Conservation (phyloP, 2,888 invertebrate genomes). For the Conistra vaccinii region DNA sequence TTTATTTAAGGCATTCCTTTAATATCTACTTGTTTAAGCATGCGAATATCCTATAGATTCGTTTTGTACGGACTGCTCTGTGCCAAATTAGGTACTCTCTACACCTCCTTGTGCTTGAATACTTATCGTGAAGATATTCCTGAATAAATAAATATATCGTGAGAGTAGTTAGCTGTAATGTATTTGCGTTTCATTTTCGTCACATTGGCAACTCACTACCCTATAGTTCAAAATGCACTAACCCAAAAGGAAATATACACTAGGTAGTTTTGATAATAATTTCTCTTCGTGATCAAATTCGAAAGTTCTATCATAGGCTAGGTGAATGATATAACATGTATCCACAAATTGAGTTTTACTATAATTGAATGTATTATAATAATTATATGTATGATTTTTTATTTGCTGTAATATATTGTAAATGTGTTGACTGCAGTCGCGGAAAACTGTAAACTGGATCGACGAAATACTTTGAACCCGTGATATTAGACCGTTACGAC, state of each 20-base stretch:
- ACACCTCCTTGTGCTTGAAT: slow-evolving; percentile 70
- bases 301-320: slow-evolving; percentile 90
- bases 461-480: slow-evolving; percentile 49
- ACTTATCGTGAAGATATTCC: slow-evolving; percentile 80
- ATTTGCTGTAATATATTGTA: slow-evolving; percentile 73
- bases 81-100: slow-evolving; percentile 87
- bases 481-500: slow-evolving; percentile 41
- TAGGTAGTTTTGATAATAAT: slow-evolving; percentile 90
- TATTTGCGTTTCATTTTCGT: slow-evolving; percentile 85
- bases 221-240: slow-evolving; percentile 89
- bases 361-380: slow-evolving; percentile 76
- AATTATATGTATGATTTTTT: slow-evolving; percentile 71
- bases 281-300: slow-evolving; percentile 90
- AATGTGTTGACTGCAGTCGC: slow-evolving; percentile 69
- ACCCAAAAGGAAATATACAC: slow-evolving; percentile 85
- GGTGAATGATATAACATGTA: slow-evolving; percentile 88
- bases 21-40: slow-evolving; percentile 52
- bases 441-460: slow-evolving; percentile 70
- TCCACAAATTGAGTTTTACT: slow-evolving; percentile 76
- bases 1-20: slow-evolving; percentile 56
- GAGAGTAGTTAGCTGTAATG: slow-evolving; percentile 88
- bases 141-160: slow-evolving; percentile 82
- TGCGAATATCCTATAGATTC: slow-evolving; percentile 59
- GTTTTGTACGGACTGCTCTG: slow-evolving; percentile 75
- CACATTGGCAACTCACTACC: slow-evolving; percentile 86